Evolutionary conservation across 2,113 vertebrate genomes (phyloP), one percentile per base, ranked within the genome.

Genomic region (Thermophis baileyi): DNA sequence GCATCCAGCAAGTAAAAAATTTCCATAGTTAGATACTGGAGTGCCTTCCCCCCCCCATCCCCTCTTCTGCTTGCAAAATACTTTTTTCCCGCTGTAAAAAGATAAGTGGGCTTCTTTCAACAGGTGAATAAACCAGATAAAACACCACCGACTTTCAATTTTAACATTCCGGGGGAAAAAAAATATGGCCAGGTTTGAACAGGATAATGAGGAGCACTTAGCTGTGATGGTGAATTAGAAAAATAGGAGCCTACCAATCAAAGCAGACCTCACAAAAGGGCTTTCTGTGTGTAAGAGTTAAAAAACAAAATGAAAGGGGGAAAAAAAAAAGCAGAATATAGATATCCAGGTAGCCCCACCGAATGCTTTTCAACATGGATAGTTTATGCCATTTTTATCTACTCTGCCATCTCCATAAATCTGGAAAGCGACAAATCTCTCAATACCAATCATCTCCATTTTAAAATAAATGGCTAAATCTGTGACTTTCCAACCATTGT

Each of bases 11-110:
- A 9, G 51, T 22, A 69, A 14, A 35, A 55, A 5, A 1, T 0
- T 0, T 0, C 14, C 90, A 25, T 86, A 27, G 24, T 7, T 5
- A 30, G 88, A 10, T 0, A 0, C 3, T 11, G 46, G 60, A 89
- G 4, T 27, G 54, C 44, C 6, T 47, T 27, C 1, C 1, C 7
- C 16, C 22, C 44, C 18, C 22, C 85, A n/a, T 46, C n/a, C 12
- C 6, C 7, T 47, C 55, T n/a, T 20, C 9, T 51, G 49, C 27
- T 88, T 25, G 27, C 51, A 63, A 3, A 91, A 9, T 24, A 51
- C 69, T 20, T 81, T 0, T 89, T 53, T 9, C 3, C 51, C 7
- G 4, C 5, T 18, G 12, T 60, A 53, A 94, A 87, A 94, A 30
- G 25, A 46, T 60, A 47, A 69, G 1, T 1, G 86, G 44, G 4